phyloP scores from a whole-genome alignment of 2,888 invertebrate genomes.

The Empis livida region DNA sequence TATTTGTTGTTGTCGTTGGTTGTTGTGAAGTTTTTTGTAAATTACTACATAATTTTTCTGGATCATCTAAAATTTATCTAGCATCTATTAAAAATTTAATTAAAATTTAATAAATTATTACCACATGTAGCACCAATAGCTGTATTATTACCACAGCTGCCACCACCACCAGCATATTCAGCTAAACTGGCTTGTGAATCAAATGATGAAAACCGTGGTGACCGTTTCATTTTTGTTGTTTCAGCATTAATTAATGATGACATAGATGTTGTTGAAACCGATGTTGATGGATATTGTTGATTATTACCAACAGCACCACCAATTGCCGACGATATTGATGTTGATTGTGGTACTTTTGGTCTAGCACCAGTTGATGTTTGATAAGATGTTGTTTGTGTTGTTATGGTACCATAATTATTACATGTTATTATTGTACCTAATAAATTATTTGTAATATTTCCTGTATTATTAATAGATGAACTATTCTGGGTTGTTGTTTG shows the following conservation, averaged over 20 bases:
- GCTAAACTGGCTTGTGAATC: constrained; percentile 37
- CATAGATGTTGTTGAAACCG: constrained; percentile 11
- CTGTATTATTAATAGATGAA: neutral
- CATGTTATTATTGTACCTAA: constrained; percentile 1
- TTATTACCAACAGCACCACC: constrained; percentile 17
- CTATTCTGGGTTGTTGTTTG: no score
- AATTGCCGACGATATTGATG: constrained; percentile 22
- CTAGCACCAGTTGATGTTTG: constrained; percentile 53
- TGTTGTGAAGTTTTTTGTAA: constrained; percentile 13
- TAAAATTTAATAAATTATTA: no score
- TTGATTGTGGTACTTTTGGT: constrained; percentile 51
- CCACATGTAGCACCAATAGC: constrained; percentile 13
- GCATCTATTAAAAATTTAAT: neutral
- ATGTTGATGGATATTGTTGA: constrained; percentile 6
- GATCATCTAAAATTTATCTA: constrained; percentile 3
- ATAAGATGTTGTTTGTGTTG: constrained; percentile 8
- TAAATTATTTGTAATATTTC: constrained; percentile 6
- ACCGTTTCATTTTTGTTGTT: constrained; percentile 33
- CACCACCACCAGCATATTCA: constrained; percentile 23
- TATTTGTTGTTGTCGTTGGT: constrained; percentile 3
- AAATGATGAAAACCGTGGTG: constrained; percentile 35
- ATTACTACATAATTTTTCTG: constrained; percentile 13
- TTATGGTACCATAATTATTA: constrained; percentile 1
- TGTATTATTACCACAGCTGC: constrained; percentile 4
- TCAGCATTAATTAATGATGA: constrained; percentile 10